phyloP scores from a whole-genome alignment of 2,113 vertebrate species.

The Bos taurus region DNA sequence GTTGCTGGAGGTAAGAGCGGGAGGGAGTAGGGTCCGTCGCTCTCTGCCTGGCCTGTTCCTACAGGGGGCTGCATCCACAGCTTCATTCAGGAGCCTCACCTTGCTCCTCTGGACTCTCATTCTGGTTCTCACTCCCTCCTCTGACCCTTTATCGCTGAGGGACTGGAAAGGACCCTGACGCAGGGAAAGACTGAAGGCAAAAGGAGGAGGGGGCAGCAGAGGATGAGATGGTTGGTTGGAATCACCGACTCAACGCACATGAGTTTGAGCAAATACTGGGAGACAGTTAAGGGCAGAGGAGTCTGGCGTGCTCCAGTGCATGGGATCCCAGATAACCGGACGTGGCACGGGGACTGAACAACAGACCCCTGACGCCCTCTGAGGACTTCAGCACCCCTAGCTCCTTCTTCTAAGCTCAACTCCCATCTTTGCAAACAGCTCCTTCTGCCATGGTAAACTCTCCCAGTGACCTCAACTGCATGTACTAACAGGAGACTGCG shows the following conservation, averaged over 20 bases:
- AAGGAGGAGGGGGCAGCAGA: not conserved
- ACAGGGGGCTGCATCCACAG: not conserved
- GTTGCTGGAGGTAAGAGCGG: accelerated
- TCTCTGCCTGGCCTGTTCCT: too few species aligned
- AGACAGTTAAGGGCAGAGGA: not conserved
- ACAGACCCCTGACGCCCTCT: not conserved
- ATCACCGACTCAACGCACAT: not conserved
- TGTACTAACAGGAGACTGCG: accelerated
- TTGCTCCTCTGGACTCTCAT: not conserved
- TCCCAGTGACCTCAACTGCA: not conserved
- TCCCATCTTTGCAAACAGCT: not conserved
- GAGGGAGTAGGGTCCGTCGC: not conserved
- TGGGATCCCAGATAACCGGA: not conserved
- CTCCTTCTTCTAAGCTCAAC: not conserved
- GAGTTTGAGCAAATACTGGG: not conserved
- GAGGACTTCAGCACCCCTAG: not conserved
- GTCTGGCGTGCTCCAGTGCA: not conserved
- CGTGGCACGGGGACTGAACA: not conserved
- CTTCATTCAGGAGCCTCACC: not conserved
- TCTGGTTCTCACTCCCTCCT: not conserved
- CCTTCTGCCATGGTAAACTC: not conserved
- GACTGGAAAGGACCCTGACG: not conserved
- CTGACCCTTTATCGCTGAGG: not conserved
- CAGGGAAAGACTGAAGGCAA: not conserved
- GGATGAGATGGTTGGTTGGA: not conserved